Percentiles rank a stretch among this genome's conserved stretches.
phyloP scores from a whole-genome alignment of 2,797 vertebrate genomes.

The Hylomyscus alleni region DNA sequence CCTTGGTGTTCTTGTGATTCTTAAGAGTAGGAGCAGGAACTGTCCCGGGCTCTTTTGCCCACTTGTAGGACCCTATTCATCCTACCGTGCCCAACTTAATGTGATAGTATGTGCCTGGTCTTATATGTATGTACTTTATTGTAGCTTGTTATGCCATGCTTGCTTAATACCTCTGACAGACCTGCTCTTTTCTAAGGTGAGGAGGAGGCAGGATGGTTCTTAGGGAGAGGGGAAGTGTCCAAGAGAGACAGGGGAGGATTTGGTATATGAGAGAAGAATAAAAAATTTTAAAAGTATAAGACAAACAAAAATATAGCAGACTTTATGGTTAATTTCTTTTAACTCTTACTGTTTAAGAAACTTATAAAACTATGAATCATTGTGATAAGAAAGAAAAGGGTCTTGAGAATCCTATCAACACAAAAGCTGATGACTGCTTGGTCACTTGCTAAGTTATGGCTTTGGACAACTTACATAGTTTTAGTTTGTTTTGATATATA shows the following conservation, averaged over 20 bases:
- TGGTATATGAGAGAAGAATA: not conserved
- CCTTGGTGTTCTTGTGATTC: not conserved
- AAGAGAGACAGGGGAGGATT: not conserved
- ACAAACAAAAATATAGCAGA: not conserved
- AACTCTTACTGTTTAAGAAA: not conserved
- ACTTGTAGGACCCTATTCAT: not conserved
- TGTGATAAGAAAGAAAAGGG: not conserved
- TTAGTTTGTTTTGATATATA: constrained; percentile 38
- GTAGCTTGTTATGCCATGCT: not conserved
- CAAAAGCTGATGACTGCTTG: not conserved
- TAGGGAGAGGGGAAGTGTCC: not conserved
- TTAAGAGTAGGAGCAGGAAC: not conserved
- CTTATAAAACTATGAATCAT: not conserved
- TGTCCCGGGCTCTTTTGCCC: not conserved
- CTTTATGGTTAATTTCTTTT: not conserved
- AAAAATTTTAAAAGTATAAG: not conserved
- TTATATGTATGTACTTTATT: not conserved
- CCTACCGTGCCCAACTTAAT: not conserved
- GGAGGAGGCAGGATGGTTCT: not conserved
- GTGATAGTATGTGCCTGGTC: not conserved
- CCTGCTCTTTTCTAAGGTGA: not conserved
- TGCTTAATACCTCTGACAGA: not conserved
- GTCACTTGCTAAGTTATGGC: not conserved
- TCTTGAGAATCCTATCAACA: not conserved
- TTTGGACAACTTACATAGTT: not conserved